Percentiles rank a stretch among this genome's conserved stretches.
Evolutionary conservation across 2,888 invertebrate species (phyloP).

Genomic region (Tetramorium bicarinatum): DNA sequence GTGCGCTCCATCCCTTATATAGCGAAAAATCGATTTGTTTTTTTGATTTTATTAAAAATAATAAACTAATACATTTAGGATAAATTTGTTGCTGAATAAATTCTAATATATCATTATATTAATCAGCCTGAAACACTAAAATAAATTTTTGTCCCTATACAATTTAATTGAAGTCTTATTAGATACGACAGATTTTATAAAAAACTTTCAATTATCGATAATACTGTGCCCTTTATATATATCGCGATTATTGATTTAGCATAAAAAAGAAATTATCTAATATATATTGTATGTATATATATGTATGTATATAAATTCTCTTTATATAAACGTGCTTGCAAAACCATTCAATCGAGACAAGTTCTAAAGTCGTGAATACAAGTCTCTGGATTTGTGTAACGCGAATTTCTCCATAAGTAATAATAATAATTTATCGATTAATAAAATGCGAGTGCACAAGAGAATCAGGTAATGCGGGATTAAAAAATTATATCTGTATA

Average conservation of each 20-base stretch:
- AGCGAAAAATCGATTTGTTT: slow-evolving; percentile 7
- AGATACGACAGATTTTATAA: not conserved
- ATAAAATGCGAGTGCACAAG: slow-evolving; percentile 72
- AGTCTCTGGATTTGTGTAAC: slow-evolving; percentile 50
- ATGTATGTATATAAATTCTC: not conserved
- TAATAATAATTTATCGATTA: slow-evolving; percentile 49
- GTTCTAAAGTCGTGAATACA: slow-evolving; percentile 63
- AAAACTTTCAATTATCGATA: slow-evolving; percentile 7
- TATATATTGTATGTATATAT: not conserved
- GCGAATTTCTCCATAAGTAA: slow-evolving; percentile 43
- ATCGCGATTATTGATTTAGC: slow-evolving; percentile 13
- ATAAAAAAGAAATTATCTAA: slow-evolving; percentile 18
- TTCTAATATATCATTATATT: slow-evolving; percentile 18
- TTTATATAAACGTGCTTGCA: slow-evolving; percentile 26
- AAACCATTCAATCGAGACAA: slow-evolving; percentile 18
- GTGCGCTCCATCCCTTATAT: slow-evolving; percentile 10
- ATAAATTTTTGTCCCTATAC: not conserved
- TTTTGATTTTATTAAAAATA: slow-evolving; percentile 3
- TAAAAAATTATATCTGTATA: slow-evolving; percentile 78
- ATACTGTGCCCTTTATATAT: slow-evolving; percentile 16
- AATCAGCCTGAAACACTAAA: not conserved
- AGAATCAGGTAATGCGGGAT: slow-evolving; percentile 76
- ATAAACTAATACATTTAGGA: not conserved
- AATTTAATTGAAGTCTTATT: not conserved
- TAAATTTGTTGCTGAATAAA: not conserved